Conservation (phyloP, 2,113 vertebrate genomes). For the Salvelinus alpinus region DNA sequence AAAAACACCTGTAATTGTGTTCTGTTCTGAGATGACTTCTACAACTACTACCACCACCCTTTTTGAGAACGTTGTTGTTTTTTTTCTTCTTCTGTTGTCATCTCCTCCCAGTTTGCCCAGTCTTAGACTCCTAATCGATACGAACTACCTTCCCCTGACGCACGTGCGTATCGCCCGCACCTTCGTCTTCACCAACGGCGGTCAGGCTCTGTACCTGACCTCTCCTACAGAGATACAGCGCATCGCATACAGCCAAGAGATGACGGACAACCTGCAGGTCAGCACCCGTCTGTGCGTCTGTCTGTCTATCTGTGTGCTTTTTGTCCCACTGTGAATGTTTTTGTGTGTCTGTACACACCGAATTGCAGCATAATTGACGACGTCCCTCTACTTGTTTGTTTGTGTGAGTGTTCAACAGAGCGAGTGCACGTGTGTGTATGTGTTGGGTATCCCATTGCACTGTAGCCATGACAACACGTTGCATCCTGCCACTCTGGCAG, state of each 20-base stretch:
- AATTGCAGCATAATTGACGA: not conserved
- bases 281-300: not conserved
- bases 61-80: not conserved
- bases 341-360: no score
- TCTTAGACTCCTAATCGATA: constrained; percentile 91
- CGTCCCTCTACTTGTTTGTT: not conserved
- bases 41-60: no score
- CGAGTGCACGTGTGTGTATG: constrained; percentile 1
- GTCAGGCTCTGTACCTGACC: constrained; percentile 94
- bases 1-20: no score
- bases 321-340: no score
- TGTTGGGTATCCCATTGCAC: not conserved
- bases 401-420: no score
- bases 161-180: constrained; percentile 98
- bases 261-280: constrained; percentile 97
- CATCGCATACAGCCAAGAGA: constrained; percentile 96
- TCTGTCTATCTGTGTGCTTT: not conserved
- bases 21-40: no score
- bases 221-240: constrained; percentile 99
- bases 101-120: constrained; percentile 87
- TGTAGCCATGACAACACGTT: constrained; percentile 7
- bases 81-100: not conserved
- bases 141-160: constrained; percentile 91
- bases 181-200: constrained; percentile 94
- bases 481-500: not conserved